Percentiles rank a stretch among this genome's conserved stretches.
These are phyloP conservation scores for Exephanes ischioxanthus DNA, from an alignment of 2,888 invertebrate genomes.

Conservation along the genomic window DNA sequence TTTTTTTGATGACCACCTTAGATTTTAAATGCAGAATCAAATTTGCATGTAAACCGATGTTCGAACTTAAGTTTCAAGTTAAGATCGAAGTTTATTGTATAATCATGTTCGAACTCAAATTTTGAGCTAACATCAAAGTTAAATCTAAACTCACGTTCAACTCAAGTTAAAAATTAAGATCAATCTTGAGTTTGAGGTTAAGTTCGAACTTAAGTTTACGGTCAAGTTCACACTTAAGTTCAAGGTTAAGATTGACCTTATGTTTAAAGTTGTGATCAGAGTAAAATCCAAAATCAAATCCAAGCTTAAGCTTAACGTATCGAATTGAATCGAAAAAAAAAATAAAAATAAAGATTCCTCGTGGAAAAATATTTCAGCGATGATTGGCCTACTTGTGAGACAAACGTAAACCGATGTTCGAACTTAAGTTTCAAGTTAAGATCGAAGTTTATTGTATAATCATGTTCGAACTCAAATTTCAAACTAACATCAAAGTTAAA, in stretches of 20 bases:
- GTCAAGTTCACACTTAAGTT: not conserved
- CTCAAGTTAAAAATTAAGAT: no score
- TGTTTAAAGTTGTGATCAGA: not conserved
- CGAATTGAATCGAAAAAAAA: not conserved
- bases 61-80: not conserved
- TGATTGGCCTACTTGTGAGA: not conserved
- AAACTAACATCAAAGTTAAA: not conserved
- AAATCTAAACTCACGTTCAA: not conserved
- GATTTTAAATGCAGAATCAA: no score
- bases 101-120: not conserved
- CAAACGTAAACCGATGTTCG: conserved; percentile 18
- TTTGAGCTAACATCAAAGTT: not conserved
- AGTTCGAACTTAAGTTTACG: not conserved
- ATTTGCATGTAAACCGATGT: no score
- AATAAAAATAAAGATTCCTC: not conserved
- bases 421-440: not conserved
- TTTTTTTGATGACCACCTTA: not conserved
- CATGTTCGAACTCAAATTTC: not conserved
- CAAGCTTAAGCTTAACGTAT: not conserved
- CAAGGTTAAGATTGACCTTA: no score
- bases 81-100: not conserved
- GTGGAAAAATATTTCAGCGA: not conserved
- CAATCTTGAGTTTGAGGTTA: not conserved
- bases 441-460: not conserved
- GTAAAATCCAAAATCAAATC: not conserved